Percentiles rank a stretch among this genome's conserved stretches.
phyloP scores from a whole-genome alignment of 2,888 invertebrate species.

The Acanthosepion esculentum region DNA sequence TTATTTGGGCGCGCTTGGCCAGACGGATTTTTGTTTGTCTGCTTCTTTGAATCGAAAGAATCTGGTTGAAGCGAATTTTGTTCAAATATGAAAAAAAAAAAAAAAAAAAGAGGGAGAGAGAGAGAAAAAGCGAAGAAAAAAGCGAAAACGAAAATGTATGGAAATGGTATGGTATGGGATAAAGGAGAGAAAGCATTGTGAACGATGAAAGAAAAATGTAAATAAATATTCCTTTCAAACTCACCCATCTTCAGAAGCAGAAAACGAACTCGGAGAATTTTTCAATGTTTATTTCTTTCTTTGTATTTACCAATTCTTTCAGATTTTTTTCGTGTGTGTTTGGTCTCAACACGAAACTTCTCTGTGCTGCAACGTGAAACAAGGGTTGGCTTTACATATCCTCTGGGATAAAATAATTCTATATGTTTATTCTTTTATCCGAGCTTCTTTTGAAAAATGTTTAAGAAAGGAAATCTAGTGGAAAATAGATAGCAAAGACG shows the following conservation, averaged over 20 bases:
- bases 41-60: no score
- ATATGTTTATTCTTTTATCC: not conserved
- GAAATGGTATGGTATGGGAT: no score
- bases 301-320: not conserved
- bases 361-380: not conserved
- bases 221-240: not conserved
- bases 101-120: not conserved
- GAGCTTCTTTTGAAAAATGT: not conserved
- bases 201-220: not conserved
- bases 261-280: not conserved
- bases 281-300: not conserved
- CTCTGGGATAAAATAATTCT: not conserved
- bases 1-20: no score
- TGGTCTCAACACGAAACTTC: not conserved
- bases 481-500: not conserved
- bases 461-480: constrained; percentile 4
- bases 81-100: no score
- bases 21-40: no score
- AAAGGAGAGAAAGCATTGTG: not conserved
- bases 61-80: no score
- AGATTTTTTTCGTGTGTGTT: not conserved
- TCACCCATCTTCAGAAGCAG: not conserved
- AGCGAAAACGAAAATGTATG: no score
- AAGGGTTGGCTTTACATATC: not conserved
- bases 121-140: not conserved